Conservation (phyloP, 2,888 invertebrate species). For the Leistus spinibarbis region DNA sequence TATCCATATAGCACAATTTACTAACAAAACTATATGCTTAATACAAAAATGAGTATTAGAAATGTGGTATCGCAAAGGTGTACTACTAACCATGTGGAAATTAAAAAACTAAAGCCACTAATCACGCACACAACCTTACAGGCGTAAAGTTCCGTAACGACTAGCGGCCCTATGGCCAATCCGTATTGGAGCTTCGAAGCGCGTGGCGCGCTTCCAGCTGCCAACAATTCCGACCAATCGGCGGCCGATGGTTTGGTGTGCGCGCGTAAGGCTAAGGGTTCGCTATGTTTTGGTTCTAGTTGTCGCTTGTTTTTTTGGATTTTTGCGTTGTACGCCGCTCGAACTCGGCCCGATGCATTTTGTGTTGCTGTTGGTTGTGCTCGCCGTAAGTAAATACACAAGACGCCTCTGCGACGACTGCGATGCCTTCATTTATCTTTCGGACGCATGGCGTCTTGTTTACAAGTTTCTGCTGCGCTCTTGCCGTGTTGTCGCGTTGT, state of each 20-base stretch:
- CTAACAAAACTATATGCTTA: not conserved
- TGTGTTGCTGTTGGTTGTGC: not conserved
- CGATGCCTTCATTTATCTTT: slow-evolving; percentile 33
- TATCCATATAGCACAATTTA: not conserved
- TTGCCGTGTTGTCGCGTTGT: not conserved
- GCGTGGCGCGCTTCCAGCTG: slow-evolving; percentile 28
- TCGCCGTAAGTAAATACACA: not conserved
- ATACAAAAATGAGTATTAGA: not conserved
- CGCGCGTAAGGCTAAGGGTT: slow-evolving; percentile 12
- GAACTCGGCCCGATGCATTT: no score
- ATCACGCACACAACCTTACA: slow-evolving; percentile 56
- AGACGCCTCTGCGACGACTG: not conserved
- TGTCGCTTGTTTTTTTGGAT: not conserved
- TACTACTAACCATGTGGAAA: slow-evolving; percentile 57
- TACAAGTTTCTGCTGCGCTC: not conserved
- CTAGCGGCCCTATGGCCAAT: slow-evolving; percentile 46
- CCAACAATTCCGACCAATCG: slow-evolving; percentile 13
- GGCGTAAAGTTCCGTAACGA: slow-evolving; percentile 56
- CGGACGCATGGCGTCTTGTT: not conserved
- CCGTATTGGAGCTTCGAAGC: slow-evolving; percentile 48
- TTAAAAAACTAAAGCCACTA: slow-evolving; percentile 51
- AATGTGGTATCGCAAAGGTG: not conserved
- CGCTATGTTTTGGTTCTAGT: slow-evolving; percentile 16
- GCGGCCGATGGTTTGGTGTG: slow-evolving; percentile 2
- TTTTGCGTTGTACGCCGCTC: not conserved